Evolutionary conservation across 1,140 invertebrate species (phyloP).

Genomic region (Neelides sp.): DNA sequence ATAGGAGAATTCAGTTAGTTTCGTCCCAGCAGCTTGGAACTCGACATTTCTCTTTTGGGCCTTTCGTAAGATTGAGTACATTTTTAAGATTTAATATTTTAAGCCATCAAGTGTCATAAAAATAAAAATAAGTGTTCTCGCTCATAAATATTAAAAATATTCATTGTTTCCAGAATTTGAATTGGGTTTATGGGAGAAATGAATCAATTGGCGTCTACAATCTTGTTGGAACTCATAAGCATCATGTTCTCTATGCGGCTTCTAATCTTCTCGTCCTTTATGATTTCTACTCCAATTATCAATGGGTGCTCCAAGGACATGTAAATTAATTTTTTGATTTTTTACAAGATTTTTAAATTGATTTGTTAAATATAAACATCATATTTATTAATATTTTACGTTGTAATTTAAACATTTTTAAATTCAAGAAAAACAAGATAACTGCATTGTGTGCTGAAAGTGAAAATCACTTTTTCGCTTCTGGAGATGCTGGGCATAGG

Average conservation of each 20-base stretch:
- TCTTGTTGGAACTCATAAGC: conserved; percentile 20
- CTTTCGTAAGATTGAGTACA: too few relatives aligned
- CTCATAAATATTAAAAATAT: too few relatives aligned
- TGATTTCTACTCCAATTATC: conserved; percentile 23
- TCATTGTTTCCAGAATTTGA: conserved; percentile 12
- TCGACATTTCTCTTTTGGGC: too few relatives aligned
- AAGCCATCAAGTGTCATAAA: too few relatives aligned
- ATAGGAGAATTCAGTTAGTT: too few relatives aligned
- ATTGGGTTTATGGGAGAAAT: conserved; percentile 21
- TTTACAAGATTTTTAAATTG: background rate
- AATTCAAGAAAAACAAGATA: conserved; percentile 21
- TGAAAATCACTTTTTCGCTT: conserved; percentile 10
- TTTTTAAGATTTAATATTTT: too few relatives aligned
- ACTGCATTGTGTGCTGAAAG: conserved; percentile 8
- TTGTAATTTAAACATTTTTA: background rate
- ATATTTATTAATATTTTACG: too few relatives aligned
- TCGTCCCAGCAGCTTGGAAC: too few relatives aligned
- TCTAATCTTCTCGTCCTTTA: conserved; percentile 20
- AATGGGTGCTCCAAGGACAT: conserved; percentile 27
- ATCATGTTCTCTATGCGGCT: conserved; percentile 20
- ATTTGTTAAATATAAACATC: background rate
- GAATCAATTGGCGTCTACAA: conserved; percentile 13
- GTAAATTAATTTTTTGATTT: conserved; percentile 8
- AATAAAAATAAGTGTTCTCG: too few relatives aligned
- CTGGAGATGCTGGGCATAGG: conserved; percentile 18